Conservation (phyloP, 2,797 vertebrate species). For the Gymnothorax javanicus region DNA sequence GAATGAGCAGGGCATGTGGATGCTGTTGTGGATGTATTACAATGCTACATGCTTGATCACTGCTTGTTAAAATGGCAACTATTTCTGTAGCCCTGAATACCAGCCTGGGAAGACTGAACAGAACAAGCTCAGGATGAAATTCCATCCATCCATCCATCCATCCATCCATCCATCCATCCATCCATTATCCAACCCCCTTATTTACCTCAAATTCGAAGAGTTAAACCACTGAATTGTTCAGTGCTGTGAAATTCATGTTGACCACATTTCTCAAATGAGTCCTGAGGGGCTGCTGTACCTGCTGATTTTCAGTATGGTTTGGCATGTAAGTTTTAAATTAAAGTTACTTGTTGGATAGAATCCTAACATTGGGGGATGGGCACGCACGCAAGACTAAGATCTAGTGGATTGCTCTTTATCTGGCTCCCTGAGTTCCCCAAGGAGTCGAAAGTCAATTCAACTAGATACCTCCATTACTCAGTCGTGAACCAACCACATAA, state of each 20-base stretch:
- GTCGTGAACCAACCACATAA: background rate
- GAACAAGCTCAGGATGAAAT: background rate
- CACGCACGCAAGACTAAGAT: background rate
- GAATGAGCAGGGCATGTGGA: background rate
- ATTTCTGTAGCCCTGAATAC: background rate
- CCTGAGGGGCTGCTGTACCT: background rate
- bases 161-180: background rate
- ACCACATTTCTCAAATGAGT: background rate
- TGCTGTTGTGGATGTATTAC: background rate
- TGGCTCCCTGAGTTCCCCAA: background rate
- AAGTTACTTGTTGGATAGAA: background rate
- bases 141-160: background rate
- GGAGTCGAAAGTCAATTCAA: background rate
- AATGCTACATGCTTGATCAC: background rate
- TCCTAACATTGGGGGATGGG: background rate
- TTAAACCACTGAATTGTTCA: background rate
- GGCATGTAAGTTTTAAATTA: background rate
- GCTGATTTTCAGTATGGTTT: background rate
- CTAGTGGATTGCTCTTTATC: background rate
- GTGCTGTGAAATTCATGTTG: background rate
- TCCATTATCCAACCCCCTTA: too few relatives aligned
- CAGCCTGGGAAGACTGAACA: background rate
- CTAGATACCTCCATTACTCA: background rate
- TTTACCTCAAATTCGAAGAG: too few relatives aligned
- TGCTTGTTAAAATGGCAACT: background rate